A percentile compares a stretch with the other conserved stretches of the same genome.
These are phyloP conservation scores for Serrognathus titanus DNA, from an alignment of 2,888 invertebrate genomes.

Conservation along the genomic window DNA sequence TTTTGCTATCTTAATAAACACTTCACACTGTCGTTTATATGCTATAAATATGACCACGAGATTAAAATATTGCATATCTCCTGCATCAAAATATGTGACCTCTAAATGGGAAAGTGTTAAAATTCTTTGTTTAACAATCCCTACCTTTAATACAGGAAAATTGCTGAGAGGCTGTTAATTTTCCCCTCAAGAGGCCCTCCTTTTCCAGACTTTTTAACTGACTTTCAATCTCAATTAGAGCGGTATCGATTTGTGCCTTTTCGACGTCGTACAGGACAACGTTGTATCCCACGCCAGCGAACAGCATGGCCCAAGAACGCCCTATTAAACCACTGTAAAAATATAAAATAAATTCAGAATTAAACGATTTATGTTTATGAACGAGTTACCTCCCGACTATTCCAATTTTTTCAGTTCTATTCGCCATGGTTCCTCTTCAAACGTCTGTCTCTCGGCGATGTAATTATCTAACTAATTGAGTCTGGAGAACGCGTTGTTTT, in stretches of 20 bases:
- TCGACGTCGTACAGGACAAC: conserved; percentile 84
- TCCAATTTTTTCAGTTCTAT: conserved; percentile 65
- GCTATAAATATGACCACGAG: too few relatives aligned
- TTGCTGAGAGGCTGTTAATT: conserved; percentile 71
- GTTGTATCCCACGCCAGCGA: conserved; percentile 86
- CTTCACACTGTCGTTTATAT: too few relatives aligned
- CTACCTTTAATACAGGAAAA: conserved; percentile 72
- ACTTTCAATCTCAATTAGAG: conserved; percentile 68
- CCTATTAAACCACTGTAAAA: conserved; percentile 87
- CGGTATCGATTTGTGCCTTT: conserved; percentile 68
- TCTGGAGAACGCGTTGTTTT: too few relatives aligned
- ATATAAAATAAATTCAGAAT: conserved; percentile 3
- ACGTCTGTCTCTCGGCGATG: not conserved
- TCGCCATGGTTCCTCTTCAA: conserved; percentile 20
- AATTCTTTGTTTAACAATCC: not conserved
- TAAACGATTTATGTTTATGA: not conserved
- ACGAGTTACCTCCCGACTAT: conserved; percentile 69
- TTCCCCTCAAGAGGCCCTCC: conserved; percentile 72
- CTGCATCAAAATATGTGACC: not conserved
- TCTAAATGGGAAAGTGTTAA: not conserved
- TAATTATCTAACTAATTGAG: too few relatives aligned
- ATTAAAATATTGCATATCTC: not conserved
- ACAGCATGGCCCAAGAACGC: conserved; percentile 95
- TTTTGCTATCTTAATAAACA: too few relatives aligned
- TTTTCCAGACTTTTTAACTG: conserved; percentile 70